Percentiles rank a stretch among this genome's conserved stretches.
These are phyloP conservation scores for Baryphthengus martii DNA, from an alignment of 2,113 vertebrate genomes.

Conservation along the genomic window DNA sequence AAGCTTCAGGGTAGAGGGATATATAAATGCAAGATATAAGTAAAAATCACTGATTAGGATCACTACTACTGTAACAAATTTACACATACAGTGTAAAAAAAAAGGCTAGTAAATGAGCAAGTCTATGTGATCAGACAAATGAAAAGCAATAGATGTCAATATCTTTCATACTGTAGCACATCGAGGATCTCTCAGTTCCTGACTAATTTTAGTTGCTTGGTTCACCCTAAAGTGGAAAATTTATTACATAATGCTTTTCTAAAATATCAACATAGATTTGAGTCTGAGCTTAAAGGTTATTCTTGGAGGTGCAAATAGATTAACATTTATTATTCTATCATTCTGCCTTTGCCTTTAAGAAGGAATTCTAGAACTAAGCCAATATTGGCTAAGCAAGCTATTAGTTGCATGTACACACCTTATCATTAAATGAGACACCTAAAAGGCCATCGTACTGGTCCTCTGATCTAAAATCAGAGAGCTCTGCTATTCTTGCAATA, in stretches of 20 bases:
- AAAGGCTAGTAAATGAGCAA: neutral
- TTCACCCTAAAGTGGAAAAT: neutral
- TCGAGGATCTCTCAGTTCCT: neutral
- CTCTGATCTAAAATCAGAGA: slow-evolving; percentile 56
- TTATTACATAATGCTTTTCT: neutral
- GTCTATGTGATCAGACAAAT: neutral
- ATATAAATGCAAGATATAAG: neutral
- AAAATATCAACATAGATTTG: neutral
- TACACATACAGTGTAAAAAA: neutral
- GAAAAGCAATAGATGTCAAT: neutral
- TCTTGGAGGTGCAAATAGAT: neutral
- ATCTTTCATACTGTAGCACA: neutral
- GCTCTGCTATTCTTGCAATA: slow-evolving; percentile 39
- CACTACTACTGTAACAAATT: neutral
- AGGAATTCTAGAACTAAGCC: neutral
- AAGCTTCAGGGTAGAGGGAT: neutral
- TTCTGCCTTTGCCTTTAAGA: neutral
- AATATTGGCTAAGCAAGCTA: neutral
- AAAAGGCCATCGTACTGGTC: neutral
- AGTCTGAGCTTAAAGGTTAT: neutral
- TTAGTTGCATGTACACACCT: neutral
- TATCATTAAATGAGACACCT: neutral
- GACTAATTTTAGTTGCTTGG: neutral
- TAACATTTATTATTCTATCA: neutral
- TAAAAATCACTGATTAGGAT: neutral